Conservation (phyloP, 2,113 vertebrate species). For the Chaetura pelagica region DNA sequence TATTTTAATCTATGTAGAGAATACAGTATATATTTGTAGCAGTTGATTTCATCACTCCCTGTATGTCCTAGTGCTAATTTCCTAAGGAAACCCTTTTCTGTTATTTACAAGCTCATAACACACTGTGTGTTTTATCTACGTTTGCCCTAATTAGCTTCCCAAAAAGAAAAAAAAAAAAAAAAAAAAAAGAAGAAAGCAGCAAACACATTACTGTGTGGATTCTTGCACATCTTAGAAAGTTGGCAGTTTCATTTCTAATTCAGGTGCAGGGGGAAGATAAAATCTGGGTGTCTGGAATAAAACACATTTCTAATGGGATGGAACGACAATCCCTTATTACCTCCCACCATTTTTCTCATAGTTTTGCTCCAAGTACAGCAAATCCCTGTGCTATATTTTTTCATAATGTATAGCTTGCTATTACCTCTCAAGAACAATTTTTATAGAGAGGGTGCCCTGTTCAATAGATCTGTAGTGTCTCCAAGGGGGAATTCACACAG, state of each 20-base stretch:
- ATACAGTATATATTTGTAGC: constrained; percentile 12
- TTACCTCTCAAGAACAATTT: constrained; percentile 73
- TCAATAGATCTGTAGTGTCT: constrained; percentile 72
- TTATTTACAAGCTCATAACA: constrained; percentile 67
- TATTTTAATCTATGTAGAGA: constrained; percentile 41
- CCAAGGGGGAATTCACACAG: constrained; percentile 70
- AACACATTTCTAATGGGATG: constrained; percentile 64
- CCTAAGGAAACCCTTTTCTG: constrained; percentile 42
- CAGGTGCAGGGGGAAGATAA: constrained; percentile 64
- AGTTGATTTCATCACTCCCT: constrained; percentile 48
- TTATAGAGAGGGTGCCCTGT: constrained; percentile 73
- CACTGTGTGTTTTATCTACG: neutral
- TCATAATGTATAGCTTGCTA: constrained; percentile 73
- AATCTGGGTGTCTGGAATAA: constrained; percentile 73
- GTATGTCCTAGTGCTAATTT: constrained; percentile 52
- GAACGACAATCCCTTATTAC: constrained; percentile 66
- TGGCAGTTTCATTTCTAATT: constrained; percentile 71
- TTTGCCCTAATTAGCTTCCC: constrained; percentile 59
- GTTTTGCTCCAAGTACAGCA: constrained; percentile 70
- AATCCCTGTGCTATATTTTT: constrained; percentile 69
- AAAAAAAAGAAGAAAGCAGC: neutral
- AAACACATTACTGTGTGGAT: constrained; percentile 12
- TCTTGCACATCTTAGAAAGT: constrained; percentile 44
- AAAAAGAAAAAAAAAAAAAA: neutral
- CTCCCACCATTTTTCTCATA: constrained; percentile 63